Evolutionary conservation across 1,140 invertebrate genomes (phyloP).

Genomic region (Atopsyche davidsoni): DNA sequence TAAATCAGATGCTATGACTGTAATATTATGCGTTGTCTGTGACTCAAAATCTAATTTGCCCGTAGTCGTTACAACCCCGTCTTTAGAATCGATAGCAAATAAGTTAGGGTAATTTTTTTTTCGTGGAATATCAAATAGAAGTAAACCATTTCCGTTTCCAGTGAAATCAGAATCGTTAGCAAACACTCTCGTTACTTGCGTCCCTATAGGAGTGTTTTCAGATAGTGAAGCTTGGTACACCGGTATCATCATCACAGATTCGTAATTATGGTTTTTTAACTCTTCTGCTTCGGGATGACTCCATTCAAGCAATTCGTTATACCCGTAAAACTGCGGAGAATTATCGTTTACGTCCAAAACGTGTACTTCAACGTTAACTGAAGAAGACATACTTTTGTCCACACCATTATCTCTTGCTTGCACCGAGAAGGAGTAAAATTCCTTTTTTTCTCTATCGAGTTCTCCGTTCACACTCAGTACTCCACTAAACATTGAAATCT

Average conservation of each 20-base stretch:
- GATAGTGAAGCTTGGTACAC: constrained; percentile 64
- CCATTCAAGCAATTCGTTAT: constrained; percentile 53
- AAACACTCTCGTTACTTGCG: constrained; percentile 62
- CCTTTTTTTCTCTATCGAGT: constrained; percentile 70
- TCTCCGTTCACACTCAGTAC: constrained; percentile 67
- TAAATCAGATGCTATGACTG: constrained; percentile 75
- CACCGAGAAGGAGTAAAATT: constrained; percentile 67
- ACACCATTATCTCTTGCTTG: constrained; percentile 64
- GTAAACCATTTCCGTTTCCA: constrained; percentile 76
- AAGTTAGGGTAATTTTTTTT: constrained; percentile 55
- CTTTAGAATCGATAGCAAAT: constrained; percentile 74
- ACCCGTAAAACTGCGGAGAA: constrained; percentile 64
- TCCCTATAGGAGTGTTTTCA: constrained; percentile 64
- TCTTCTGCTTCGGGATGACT: constrained; percentile 45
- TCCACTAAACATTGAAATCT: constrained; percentile 66
- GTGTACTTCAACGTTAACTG: constrained; percentile 72
- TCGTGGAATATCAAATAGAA: constrained; percentile 63
- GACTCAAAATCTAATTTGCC: constrained; percentile 67
- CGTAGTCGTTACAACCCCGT: constrained; percentile 71
- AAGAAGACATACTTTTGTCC: constrained; percentile 56
- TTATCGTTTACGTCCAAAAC: constrained; percentile 78
- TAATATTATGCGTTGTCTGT: constrained; percentile 62
- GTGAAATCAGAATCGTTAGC: constrained; percentile 81
- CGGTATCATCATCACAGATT: constrained; percentile 52
- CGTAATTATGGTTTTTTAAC: constrained; percentile 47